Percentiles rank a stretch among this genome's conserved stretches.
Conservation (phyloP, 92 coral and sea anemone species). For the Umimayanthus chanpuru region DNA sequence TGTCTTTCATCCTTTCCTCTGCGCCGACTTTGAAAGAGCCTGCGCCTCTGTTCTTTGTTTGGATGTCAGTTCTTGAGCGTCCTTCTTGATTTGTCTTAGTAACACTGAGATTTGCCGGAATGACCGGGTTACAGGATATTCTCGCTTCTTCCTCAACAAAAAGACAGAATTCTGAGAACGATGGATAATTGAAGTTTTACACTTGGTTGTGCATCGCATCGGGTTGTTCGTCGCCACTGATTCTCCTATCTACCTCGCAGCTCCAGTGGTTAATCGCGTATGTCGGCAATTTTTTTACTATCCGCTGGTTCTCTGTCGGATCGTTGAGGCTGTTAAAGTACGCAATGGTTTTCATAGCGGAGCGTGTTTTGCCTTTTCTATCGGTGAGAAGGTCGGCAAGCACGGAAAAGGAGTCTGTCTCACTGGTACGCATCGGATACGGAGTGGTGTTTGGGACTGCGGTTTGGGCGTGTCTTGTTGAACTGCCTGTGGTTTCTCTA, state of each 20-base stretch:
- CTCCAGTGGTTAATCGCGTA: slow-evolving; percentile 26
- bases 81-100: slow-evolving; percentile 8
- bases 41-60: slow-evolving; percentile 9
- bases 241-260: slow-evolving; percentile 28
- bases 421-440: background rate
- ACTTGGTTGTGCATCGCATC: slow-evolving; percentile 17
- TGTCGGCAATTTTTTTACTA: slow-evolving; percentile 39
- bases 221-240: slow-evolving; percentile 10
- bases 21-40: slow-evolving; percentile 12
- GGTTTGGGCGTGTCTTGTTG: background rate
- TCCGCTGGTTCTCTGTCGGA: slow-evolving; percentile 33
- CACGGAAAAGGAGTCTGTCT: slow-evolving; percentile 9
- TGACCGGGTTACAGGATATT: slow-evolving; percentile 40
- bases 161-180: slow-evolving; percentile 48
- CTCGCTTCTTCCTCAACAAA: slow-evolving; percentile 38
- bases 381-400: slow-evolving; percentile 33
- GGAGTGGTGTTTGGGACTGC: too few relatives aligned
- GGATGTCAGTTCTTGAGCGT: background rate
- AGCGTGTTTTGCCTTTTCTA: background rate
- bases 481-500: background rate
- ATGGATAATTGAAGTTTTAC: slow-evolving; percentile 25
- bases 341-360: slow-evolving; percentile 42
- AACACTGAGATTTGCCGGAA: slow-evolving; percentile 17
- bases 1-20: too few relatives aligned
- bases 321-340: slow-evolving; percentile 37